A percentile compares a stretch with the other conserved stretches of the same genome.
Evolutionary conservation across 2,113 vertebrate species (phyloP).

Genomic region (Naja naja): DNA sequence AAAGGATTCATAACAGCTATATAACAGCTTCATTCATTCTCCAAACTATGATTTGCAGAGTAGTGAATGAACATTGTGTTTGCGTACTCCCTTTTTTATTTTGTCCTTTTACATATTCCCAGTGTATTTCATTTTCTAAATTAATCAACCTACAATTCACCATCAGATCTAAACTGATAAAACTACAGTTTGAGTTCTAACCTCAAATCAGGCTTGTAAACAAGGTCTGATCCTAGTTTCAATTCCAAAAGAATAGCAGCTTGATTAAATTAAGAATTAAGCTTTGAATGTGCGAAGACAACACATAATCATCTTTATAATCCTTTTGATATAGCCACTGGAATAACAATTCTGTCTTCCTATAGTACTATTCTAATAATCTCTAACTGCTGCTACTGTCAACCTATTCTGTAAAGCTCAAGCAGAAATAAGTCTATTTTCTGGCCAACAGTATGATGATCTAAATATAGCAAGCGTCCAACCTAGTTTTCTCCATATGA

Average conservation of each 20-base stretch:
- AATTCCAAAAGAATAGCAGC: background rate
- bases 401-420: background rate
- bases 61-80: background rate
- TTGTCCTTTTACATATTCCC: background rate
- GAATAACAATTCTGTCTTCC: background rate
- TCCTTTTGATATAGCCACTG: background rate
- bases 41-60: background rate
- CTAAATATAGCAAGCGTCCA: background rate
- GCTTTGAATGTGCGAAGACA: background rate
- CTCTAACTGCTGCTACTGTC: background rate
- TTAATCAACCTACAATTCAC: background rate
- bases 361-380: background rate
- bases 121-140: background rate
- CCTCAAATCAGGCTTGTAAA: background rate
- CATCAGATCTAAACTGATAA: background rate
- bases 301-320: background rate
- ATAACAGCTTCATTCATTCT: background rate
- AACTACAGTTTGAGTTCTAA: background rate
- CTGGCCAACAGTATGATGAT: background rate
- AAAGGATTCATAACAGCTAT: background rate
- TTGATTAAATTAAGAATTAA: background rate
- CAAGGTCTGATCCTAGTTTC: background rate
- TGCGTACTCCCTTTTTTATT: background rate
- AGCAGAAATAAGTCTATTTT: background rate
- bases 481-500: background rate